Percentiles rank a stretch among this genome's conserved stretches.
Conservation (phyloP, 2,113 vertebrate genomes). For the Planiliza haematocheilus region DNA sequence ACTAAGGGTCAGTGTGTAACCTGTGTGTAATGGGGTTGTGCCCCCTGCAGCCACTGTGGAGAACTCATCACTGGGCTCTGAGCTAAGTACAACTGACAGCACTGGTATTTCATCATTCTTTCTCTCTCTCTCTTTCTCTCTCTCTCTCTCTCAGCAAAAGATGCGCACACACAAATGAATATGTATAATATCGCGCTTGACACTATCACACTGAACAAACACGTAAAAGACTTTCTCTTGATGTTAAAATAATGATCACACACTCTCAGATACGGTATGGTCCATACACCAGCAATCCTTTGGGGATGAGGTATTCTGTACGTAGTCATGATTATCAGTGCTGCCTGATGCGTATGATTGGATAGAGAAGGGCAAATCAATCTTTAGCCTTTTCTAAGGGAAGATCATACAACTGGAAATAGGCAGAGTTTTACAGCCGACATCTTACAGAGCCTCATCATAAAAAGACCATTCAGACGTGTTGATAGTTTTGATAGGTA, state of each 20-base stretch:
- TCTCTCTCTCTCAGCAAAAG: not conserved
- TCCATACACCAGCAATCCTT: not conserved
- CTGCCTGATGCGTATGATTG: not conserved
- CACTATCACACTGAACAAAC: too few relatives aligned
- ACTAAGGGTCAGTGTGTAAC: conserved; percentile 26
- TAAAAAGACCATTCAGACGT: too few relatives aligned
- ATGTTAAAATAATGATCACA: too few relatives aligned
- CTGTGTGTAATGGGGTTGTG: conserved; percentile 54
- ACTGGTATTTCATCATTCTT: not conserved
- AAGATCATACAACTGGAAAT: conserved; percentile 16
- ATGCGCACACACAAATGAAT: too few relatives aligned
- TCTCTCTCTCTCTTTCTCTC: not conserved
- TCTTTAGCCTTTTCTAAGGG: conserved; percentile 23
- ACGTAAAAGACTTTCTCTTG: too few relatives aligned
- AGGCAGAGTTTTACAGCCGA: not conserved
- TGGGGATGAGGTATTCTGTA: conserved; percentile 9
- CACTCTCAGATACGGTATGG: too few relatives aligned
- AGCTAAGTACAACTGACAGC: conserved; percentile 55
- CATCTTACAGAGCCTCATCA: too few relatives aligned
- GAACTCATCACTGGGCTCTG: conserved; percentile 54
- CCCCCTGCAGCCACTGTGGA: conserved; percentile 41
- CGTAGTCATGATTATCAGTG: not conserved
- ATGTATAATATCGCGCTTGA: too few relatives aligned
- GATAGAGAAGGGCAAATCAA: conserved; percentile 20
- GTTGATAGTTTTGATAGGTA: too few relatives aligned